Conservation (phyloP, 1,140 invertebrate species). For the Cyclina sinensis region DNA sequence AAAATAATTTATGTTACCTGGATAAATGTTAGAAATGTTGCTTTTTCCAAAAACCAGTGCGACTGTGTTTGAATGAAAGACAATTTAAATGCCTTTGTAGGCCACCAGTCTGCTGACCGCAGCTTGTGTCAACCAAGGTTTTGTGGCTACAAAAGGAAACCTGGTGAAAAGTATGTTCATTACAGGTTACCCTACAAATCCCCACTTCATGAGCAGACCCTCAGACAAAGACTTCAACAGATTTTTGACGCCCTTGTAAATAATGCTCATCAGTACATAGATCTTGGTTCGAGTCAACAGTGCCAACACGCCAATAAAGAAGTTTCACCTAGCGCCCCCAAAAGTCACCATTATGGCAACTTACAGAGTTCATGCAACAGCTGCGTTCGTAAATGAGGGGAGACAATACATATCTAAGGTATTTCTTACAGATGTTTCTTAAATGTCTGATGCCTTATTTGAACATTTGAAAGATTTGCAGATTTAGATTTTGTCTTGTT, state of each 20-base stretch:
- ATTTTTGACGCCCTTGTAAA: background rate
- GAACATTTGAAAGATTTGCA: too few species aligned
- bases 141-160: slow-evolving; percentile 59
- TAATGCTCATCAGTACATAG: background rate
- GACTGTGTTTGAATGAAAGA: slow-evolving; percentile 46
- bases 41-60: slow-evolving; percentile 65
- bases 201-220: background rate
- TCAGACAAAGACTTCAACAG: background rate
- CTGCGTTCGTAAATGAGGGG: background rate
- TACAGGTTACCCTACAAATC: slow-evolving; percentile 59
- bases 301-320: slow-evolving; percentile 16
- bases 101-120: slow-evolving; percentile 64
- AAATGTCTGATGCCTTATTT: too few species aligned
- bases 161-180: slow-evolving; percentile 37
- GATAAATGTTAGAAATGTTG: slow-evolving; percentile 61
- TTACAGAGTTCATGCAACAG: background rate
- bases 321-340: background rate
- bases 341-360: background rate
- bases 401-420: background rate
- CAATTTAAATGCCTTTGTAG: slow-evolving; percentile 62
- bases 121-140: slow-evolving; percentile 46
- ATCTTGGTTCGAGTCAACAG: slow-evolving; percentile 9
- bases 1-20: slow-evolving; percentile 27
- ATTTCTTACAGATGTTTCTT: too few species aligned
- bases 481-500: too few species aligned